These are phyloP conservation scores for Dreissena rostriformis DNA, from an alignment of 1,140 invertebrate genomes.

Conservation along the genomic window DNA sequence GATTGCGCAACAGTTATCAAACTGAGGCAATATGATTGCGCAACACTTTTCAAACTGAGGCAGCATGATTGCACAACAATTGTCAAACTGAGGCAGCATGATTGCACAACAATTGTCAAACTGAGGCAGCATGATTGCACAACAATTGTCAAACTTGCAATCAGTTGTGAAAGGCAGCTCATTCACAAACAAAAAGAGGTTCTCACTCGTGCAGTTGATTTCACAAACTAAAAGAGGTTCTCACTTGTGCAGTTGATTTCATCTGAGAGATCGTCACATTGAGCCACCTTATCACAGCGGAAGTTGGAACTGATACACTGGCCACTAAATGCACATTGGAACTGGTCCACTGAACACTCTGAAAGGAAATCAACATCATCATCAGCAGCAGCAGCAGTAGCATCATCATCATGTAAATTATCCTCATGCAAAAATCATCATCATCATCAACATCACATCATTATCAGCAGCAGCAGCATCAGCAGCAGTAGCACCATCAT, in stretches of 20 bases:
- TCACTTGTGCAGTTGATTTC: slow-evolving; percentile 53
- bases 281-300: slow-evolving; percentile 33
- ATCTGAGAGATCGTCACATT: slow-evolving; percentile 50
- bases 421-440: too few relatives aligned
- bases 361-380: slow-evolving; percentile 1
- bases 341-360: slow-evolving; percentile 43
- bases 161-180: slow-evolving; percentile 4
- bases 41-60: too few relatives aligned
- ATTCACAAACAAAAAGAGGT: not conserved
- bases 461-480: too few relatives aligned
- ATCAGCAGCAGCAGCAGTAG: too few relatives aligned
- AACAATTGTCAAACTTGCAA: not conserved
- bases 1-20: not conserved
- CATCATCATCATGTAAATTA: too few relatives aligned
- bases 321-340: slow-evolving; percentile 40
- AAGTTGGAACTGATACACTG: slow-evolving; percentile 34
- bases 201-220: slow-evolving; percentile 49
- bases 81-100: too few relatives aligned
- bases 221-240: slow-evolving; percentile 7
- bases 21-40: too few relatives aligned
- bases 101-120: too few relatives aligned
- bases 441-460: too few relatives aligned
- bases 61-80: too few relatives aligned
- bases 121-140: too few relatives aligned
- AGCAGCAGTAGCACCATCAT: too few relatives aligned